A percentile compares a stretch with the other conserved stretches of the same genome.
These are phyloP conservation scores for Alectoris magna DNA, from an alignment of 2,797 vertebrate genomes.

Conservation along the genomic window DNA sequence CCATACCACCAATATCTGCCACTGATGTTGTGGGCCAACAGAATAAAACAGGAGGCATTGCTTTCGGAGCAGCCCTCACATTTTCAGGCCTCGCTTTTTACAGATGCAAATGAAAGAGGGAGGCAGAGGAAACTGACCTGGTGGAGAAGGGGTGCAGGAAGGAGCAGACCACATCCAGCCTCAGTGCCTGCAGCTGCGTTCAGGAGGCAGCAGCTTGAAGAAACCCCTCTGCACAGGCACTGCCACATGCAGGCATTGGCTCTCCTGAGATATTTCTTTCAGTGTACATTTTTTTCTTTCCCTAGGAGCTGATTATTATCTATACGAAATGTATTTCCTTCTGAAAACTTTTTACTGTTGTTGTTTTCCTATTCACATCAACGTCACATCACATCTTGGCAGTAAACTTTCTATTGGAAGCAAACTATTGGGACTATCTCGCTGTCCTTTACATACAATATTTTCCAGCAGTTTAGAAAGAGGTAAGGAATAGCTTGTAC, in stretches of 20 bases:
- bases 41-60: background rate
- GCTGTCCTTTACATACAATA: background rate
- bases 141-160: background rate
- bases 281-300: background rate
- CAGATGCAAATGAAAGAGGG: accelerated
- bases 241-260: accelerated
- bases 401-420: background rate
- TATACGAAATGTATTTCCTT: background rate
- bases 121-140: background rate
- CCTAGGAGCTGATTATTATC: background rate
- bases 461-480: constrained; percentile 13
- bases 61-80: background rate
- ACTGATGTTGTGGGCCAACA: background rate
- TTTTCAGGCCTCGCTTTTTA: background rate
- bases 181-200: background rate
- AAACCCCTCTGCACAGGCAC: background rate
- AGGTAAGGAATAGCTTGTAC: constrained; percentile 8
- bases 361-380: background rate
- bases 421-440: background rate
- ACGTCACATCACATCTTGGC: background rate
- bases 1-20: background rate
- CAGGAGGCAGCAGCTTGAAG: constrained; percentile 1
- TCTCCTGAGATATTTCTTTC: background rate
- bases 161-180: background rate
- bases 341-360: background rate